Evolutionary conservation across 30 jellyfish, hydroid and myxozoan species (phyloP), one percentile per base, ranked within the genome.

Genomic region (Cassiopea andromeda): DNA sequence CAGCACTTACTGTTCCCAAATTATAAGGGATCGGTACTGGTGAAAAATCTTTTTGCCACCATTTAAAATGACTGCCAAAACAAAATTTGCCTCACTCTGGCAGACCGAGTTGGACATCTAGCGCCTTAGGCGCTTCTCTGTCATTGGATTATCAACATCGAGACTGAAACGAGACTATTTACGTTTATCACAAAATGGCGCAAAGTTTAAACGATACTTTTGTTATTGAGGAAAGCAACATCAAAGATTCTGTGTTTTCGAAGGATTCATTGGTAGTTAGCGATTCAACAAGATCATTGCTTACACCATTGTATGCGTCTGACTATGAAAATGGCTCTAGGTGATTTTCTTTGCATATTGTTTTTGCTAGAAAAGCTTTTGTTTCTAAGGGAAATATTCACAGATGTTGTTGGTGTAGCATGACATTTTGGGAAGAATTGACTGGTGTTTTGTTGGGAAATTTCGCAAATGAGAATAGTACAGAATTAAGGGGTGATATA

Each of bases 301-400:
- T 93, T 14, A 88, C 98, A 14, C 98, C 98, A 67, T 81, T 93
- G 54, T 93, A 93, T 82, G 98, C 98, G 1, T 89, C 97, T 17
- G 93, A 92, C 64, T 87, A 85, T 69, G 98, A 92, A 45, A 86
- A 90, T 90, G 43, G 59, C 14, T 43, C 90, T 6, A 48, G 81
- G 85, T 71, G 54, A 43, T 2, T 69, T 18, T 49, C 14, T 58
- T 14, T 58, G 14, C 68, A 7, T 6, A 7, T 58, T 7, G 14
- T 58, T 58, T 58, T 6, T 58, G 38, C 38, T 27, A 27, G 38
- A 27, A 27, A 27, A 27, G 38, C 0, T 27, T 27, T 27, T 27
- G 38, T 27, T 27, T 27, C 38, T 27, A 0, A 27, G 38, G 38
- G 38, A 27, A 27, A 27, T 58, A 58, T 7, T 7, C 68, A 7